Base-by-base conservation (phyloP, 2,888 invertebrate genomes). In the Tolmerus cingulatus region DNA sequence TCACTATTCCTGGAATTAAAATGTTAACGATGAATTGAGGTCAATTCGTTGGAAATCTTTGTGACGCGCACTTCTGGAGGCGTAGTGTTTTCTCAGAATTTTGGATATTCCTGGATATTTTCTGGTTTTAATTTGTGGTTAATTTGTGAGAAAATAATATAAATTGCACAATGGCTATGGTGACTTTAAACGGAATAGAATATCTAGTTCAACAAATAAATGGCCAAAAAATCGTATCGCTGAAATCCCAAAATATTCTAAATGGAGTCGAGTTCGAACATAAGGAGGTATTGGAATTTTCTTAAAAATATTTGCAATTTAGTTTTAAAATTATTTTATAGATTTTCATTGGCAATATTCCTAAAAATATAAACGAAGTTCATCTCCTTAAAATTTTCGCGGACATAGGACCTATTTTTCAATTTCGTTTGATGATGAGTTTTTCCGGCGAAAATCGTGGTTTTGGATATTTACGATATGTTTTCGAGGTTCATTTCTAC, bases 371-470 rank as follows among this genome's bases (percentile, higher is more conserved):
- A 51, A 85, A 85, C 14, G 87, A 87, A 85, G 2, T 74, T 12
- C 74, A 88, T 16, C 51, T 88, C 7, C 2, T 88, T 51, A 78
- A 76, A 34, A 86, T 88, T 66, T 87, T 87, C 34, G 66, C 79
- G n/a, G 57, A 74, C 14, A 27, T 88, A 12, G 88, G 88, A 3
- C 87, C 88, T 1, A 55, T 88, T 5, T 87, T 46, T 57, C 78
- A 78, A 78, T 88, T 88, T 78, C 88, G 88, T 0, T 19, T 88
- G 12, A 88, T 88, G 88, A 88, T 88, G 88, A 88, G 87, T 55
- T 88, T 88, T 79, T 88, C 88, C n/a, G 88, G 88, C n/a, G 30
- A 86, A 43, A 88, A 88, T 43, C 84, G 88, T 14, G 88, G 88
- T n/a, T 88, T 87, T 40, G 88, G 84, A 1, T 88, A 86, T 14